These are phyloP conservation scores for Cyphomyrus plagiostoma DNA, from an alignment of 2,113 vertebrate genomes.

Conservation along the genomic window DNA sequence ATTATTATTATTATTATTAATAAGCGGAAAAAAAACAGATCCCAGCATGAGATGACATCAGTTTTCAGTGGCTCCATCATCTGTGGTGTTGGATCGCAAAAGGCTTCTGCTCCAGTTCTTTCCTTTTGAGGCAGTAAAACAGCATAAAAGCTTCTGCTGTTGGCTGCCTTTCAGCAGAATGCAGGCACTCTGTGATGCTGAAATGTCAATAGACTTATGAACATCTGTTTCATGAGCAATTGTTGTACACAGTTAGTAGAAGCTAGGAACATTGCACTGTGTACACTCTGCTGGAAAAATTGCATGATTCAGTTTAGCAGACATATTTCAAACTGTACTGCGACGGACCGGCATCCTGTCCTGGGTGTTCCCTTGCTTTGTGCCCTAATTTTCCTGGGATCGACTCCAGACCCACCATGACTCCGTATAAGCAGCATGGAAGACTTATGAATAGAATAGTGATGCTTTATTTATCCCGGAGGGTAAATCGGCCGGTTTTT, in stretches of 20 bases:
- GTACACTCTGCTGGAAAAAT: background rate
- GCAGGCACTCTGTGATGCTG: background rate
- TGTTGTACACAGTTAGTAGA: background rate
- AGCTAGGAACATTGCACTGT: background rate
- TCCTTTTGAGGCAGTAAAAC: slow-evolving; percentile 26
- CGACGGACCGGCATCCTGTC: background rate
- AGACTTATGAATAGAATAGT: background rate
- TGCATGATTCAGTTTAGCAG: background rate
- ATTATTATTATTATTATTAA: background rate
- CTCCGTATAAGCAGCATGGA: background rate
- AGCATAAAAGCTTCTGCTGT: background rate
- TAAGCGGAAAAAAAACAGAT: background rate
- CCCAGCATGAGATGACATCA: background rate
- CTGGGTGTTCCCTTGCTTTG: background rate
- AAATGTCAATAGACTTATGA: background rate
- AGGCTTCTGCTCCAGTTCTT: slow-evolving; percentile 29
- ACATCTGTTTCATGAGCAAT: background rate
- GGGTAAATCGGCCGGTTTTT: background rate
- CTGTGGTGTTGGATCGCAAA: slow-evolving; percentile 10
- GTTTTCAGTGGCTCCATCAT: background rate
- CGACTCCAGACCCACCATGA: background rate
- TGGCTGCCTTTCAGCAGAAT: slow-evolving; percentile 24
- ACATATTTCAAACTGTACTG: background rate
- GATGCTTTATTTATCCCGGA: background rate
- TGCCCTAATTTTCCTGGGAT: background rate